Percentiles rank a stretch among this genome's conserved stretches.
These are phyloP conservation scores for Channa striata DNA, from an alignment of 2,797 vertebrate genomes.

Conservation along the genomic window DNA sequence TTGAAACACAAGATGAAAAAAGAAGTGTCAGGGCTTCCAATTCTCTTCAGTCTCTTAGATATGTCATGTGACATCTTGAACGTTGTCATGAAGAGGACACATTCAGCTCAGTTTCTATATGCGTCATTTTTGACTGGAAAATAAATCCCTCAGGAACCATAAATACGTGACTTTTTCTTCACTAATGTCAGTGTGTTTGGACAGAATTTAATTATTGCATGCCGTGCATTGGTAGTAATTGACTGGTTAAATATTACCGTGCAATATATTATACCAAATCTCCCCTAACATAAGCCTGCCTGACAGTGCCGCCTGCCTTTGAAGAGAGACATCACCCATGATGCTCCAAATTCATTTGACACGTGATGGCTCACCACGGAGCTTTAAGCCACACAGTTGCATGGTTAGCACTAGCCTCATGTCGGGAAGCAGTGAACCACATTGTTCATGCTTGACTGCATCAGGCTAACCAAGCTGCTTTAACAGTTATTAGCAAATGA, in stretches of 20 bases:
- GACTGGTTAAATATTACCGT: slow-evolving; percentile 10
- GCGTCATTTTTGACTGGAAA: slow-evolving; percentile 22
- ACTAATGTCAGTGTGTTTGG: neutral
- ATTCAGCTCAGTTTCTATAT: slow-evolving; percentile 14
- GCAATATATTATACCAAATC: slow-evolving; percentile 41
- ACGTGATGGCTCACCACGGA: slow-evolving; percentile 47
- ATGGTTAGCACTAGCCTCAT: slow-evolving; percentile 24
- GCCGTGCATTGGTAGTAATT: slow-evolving; percentile 8
- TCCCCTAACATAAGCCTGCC: slow-evolving; percentile 44
- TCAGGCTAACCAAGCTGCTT: slow-evolving; percentile 6
- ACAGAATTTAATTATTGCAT: slow-evolving; percentile 21
- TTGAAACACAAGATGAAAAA: slow-evolving; percentile 55
- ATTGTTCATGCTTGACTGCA: slow-evolving; percentile 24
- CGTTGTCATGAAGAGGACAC: slow-evolving; percentile 37
- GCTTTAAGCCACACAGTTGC: slow-evolving; percentile 21
- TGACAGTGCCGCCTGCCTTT: slow-evolving; percentile 51
- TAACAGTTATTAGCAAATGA: slow-evolving; percentile 6
- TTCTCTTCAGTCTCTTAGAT: slow-evolving; percentile 57
- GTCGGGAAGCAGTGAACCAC: slow-evolving; percentile 10
- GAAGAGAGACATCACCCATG: slow-evolving; percentile 60
- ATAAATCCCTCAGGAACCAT: slow-evolving; percentile 13
- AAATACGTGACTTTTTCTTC: neutral
- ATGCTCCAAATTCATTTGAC: slow-evolving; percentile 67
- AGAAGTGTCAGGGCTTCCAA: slow-evolving; percentile 58
- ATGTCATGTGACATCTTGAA: slow-evolving; percentile 49